Percentiles rank a stretch among this genome's conserved stretches.
These are phyloP conservation scores for Parazoanthus atlanticus DNA, from an alignment of 92 coral and sea anemone species.

Conservation along the genomic window DNA sequence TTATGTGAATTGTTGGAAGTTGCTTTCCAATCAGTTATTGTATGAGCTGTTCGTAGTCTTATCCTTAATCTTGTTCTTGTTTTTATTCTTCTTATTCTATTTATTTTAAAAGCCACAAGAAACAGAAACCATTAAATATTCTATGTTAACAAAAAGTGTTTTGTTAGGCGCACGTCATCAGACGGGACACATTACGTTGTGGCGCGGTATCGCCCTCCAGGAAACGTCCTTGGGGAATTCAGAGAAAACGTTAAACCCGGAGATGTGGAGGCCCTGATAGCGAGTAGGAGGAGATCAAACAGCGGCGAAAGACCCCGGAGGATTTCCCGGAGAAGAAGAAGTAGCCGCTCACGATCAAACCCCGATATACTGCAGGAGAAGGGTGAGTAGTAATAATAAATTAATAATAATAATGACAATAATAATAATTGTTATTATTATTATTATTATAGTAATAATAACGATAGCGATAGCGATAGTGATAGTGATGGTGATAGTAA, in stretches of 20 bases:
- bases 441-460: too few species aligned
- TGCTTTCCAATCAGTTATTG: too few species aligned
- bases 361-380: slow-evolving; percentile 48
- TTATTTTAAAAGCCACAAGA: not conserved
- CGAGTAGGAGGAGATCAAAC: slow-evolving; percentile 70
- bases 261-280: slow-evolving; percentile 68
- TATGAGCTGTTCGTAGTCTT: too few species aligned
- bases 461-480: too few species aligned
- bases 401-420: too few species aligned
- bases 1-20: too few species aligned
- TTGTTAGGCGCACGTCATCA: slow-evolving; percentile 12
- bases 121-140: not conserved
- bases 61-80: too few species aligned
- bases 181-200: slow-evolving; percentile 90
- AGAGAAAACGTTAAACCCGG: slow-evolving; percentile 74
- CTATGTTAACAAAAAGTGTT: not conserved
- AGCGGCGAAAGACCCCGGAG: slow-evolving; percentile 39
- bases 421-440: too few species aligned
- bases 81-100: too few species aligned
- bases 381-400: slow-evolving; percentile 29
- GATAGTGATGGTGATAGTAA: too few species aligned
- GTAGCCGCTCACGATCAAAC: slow-evolving; percentile 47
- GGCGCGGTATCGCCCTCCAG: slow-evolving; percentile 93
- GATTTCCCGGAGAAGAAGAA: slow-evolving; percentile 55
- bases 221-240: slow-evolving; percentile 85